phyloP scores from a whole-genome alignment of 2,797 vertebrate genomes.

The Sebastiscus albofasciatus region DNA sequence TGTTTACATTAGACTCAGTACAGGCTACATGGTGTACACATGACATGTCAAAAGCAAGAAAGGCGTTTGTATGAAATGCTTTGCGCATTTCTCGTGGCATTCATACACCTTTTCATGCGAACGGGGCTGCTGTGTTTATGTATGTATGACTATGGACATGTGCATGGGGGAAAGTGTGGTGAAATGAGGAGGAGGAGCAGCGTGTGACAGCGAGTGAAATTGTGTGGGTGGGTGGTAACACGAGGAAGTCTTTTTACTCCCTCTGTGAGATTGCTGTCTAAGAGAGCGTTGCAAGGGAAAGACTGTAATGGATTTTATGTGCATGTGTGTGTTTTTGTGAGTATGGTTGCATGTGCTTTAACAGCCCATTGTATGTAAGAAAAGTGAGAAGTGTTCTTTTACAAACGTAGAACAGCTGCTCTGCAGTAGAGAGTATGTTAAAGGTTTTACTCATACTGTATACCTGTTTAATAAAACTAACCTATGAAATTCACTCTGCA shows the following conservation, averaged over 20 bases:
- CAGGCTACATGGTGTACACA: too few relatives aligned
- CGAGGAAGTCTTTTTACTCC: constrained; percentile 2
- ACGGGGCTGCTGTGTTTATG: neutral
- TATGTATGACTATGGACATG: neutral
- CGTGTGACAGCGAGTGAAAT: constrained; percentile 9
- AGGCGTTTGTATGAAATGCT: too few relatives aligned
- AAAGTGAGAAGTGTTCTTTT: neutral
- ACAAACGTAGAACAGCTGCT: neutral
- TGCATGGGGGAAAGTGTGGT: constrained; percentile 10
- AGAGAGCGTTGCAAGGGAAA: neutral
- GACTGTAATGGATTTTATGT: neutral
- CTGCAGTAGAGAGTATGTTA: neutral
- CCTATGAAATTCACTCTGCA: constrained; percentile 5
- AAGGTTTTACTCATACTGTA: neutral
- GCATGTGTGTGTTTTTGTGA: neutral
- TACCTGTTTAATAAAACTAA: constrained; percentile 1
- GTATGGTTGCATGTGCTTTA: neutral
- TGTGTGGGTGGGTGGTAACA: constrained; percentile 13
- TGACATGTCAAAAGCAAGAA: too few relatives aligned
- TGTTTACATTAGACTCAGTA: too few relatives aligned
- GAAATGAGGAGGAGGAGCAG: constrained; percentile 20
- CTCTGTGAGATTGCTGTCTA: constrained; percentile 1
- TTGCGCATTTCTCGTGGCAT: too few relatives aligned
- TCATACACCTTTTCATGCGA: too few relatives aligned
- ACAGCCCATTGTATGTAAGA: neutral